Percentiles rank a stretch among this genome's conserved stretches.
Evolutionary conservation across 2,113 vertebrate species (phyloP).

Genomic region (Himantopus leucocephalus): DNA sequence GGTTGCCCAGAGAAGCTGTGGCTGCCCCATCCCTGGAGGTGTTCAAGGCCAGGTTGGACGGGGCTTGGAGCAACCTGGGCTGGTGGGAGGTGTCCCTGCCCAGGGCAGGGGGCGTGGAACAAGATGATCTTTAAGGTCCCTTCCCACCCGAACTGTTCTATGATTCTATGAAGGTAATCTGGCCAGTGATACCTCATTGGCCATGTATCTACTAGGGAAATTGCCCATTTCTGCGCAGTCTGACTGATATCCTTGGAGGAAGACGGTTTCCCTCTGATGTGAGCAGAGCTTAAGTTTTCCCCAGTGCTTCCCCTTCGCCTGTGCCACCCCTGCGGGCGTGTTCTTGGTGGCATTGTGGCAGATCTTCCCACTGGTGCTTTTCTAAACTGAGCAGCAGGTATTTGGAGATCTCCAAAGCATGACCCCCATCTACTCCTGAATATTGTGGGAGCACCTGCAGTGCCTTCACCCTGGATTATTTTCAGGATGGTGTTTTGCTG

Average conservation of each 20-base stretch:
- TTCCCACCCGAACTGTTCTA: no score
- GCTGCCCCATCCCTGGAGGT: no score
- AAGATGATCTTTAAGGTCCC: no score
- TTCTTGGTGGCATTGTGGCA: background rate
- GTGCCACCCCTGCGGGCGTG: background rate
- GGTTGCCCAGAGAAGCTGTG: no score
- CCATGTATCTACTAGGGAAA: background rate
- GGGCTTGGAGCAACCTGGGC: no score
- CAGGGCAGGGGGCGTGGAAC: no score
- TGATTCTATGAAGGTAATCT: background rate
- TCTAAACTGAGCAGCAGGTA: accelerated
- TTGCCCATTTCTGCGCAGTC: background rate
- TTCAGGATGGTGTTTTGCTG: background rate
- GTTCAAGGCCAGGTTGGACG: no score
- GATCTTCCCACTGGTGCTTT: background rate
- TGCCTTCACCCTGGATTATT: background rate
- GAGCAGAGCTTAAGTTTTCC: background rate
- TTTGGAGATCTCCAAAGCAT: background rate
- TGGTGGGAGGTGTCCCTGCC: no score
- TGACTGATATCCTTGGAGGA: background rate
- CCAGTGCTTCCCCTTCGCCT: background rate
- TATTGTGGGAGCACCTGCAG: background rate
- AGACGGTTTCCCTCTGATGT: background rate
- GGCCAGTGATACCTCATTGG: background rate
- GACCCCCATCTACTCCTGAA: background rate